These are phyloP conservation scores for Eupristina koningsbergeri DNA, from an alignment of 1,140 invertebrate species.

Conservation along the genomic window DNA sequence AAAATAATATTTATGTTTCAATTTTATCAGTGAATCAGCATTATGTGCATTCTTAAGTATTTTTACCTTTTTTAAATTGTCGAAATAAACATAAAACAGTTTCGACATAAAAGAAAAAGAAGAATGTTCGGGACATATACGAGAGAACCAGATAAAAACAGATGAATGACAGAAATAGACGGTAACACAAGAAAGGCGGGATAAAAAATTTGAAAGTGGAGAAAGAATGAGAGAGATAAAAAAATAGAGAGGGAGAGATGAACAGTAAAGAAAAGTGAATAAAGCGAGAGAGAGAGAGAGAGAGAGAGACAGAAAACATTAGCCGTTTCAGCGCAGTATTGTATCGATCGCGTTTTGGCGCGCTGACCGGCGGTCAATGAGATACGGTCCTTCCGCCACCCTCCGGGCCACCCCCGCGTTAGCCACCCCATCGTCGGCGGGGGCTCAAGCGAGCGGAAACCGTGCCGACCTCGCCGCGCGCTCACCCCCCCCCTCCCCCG, in stretches of 20 bases:
- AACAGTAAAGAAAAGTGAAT: not conserved
- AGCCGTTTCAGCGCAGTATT: conserved; percentile 47
- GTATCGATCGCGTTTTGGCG: conserved; percentile 65
- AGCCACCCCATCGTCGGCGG: conserved; percentile 22
- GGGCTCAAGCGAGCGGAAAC: conserved; percentile 66
- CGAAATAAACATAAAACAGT: no score
- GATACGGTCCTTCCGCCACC: conserved; percentile 69
- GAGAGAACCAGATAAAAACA: not conserved
- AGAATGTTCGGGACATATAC: not conserved
- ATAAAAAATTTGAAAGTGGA: no score
- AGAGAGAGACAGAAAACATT: conserved; percentile 31
- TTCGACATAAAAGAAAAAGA: not conserved
- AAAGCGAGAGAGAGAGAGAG: conserved; percentile 39
- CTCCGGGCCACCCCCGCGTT: conserved; percentile 17
- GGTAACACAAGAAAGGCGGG: not conserved
- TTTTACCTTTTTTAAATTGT: no score
- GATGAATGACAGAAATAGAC: not conserved
- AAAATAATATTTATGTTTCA: no score
- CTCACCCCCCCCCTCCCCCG: not conserved
- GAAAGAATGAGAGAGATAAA: not conserved
- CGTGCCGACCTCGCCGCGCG: conserved; percentile 53
- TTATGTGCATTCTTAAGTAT: no score
- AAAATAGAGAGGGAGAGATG: conserved; percentile 49
- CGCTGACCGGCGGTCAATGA: conserved; percentile 73
- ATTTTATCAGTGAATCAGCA: no score